Conservation (phyloP, 2,888 invertebrate species). For the Sabatieria punctata region DNA sequence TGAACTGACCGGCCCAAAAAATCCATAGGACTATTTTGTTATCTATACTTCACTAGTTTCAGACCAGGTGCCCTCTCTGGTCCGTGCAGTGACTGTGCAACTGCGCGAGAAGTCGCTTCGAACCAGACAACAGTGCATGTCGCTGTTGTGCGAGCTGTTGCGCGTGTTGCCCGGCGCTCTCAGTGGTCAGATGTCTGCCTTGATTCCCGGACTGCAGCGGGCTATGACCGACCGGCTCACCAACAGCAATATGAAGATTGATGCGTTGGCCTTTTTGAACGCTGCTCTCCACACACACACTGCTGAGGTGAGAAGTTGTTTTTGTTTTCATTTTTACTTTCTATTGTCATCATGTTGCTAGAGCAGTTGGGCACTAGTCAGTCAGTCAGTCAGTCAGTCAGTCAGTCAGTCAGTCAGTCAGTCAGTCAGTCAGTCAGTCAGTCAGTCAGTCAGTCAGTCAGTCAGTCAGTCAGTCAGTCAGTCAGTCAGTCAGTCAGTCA, state of each 20-base stretch:
- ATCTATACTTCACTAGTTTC: no score
- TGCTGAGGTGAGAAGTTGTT: constrained; percentile 36
- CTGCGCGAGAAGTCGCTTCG: constrained; percentile 57
- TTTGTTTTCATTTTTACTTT: background rate
- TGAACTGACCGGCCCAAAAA: no score
- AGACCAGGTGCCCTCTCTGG: constrained; percentile 52
- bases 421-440: no score
- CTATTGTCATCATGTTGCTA: background rate
- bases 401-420: no score
- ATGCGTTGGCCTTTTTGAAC: constrained; percentile 76
- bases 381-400: no score
- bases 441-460: no score
- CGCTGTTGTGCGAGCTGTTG: constrained; percentile 71
- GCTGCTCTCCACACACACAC: constrained; percentile 61
- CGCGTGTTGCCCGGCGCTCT: constrained; percentile 73
- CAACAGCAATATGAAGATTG: constrained; percentile 85
- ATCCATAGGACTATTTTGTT: no score
- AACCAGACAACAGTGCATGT: constrained; percentile 76
- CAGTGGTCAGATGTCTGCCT: constrained; percentile 58
- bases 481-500: no score
- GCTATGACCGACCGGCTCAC: constrained; percentile 9
- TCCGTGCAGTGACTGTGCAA: constrained; percentile 70
- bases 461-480: no score
- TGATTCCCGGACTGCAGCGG: constrained; percentile 74
- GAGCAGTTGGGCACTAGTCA: no score